These are phyloP conservation scores for Drosophila prosaltans DNA, from an alignment of 1,140 invertebrate species.

Conservation along the genomic window DNA sequence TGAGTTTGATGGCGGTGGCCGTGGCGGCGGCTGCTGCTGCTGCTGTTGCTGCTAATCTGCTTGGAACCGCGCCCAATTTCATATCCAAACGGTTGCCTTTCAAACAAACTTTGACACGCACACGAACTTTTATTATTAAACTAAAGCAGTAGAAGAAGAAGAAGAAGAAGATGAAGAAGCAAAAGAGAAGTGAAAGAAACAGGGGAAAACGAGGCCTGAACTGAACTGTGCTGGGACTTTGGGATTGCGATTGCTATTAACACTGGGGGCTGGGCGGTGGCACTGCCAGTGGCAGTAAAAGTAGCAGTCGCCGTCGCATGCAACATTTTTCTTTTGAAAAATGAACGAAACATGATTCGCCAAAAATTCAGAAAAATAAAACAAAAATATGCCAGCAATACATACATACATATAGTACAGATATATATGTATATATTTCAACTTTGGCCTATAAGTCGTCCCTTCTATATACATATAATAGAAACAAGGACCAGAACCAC, in stretches of 20 bases:
- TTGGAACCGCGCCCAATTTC: slow-evolving; percentile 64
- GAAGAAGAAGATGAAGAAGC: slow-evolving; percentile 3
- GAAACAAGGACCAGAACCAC: neutral
- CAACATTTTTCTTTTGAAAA: slow-evolving; percentile 82
- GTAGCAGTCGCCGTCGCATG: slow-evolving; percentile 75
- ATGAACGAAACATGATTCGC: slow-evolving; percentile 82
- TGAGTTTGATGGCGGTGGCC: slow-evolving; percentile 6
- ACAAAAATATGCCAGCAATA: slow-evolving; percentile 32
- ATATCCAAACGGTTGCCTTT: slow-evolving; percentile 70
- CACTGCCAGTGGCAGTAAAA: slow-evolving; percentile 64
- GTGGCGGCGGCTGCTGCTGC: slow-evolving; percentile 41
- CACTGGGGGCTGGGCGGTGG: slow-evolving; percentile 48
- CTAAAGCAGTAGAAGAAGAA: slow-evolving; percentile 19
- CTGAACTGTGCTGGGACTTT: neutral
- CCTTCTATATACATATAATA: neutral
- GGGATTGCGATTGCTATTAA: slow-evolving; percentile 20
- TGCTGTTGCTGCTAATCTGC: slow-evolving; percentile 65
- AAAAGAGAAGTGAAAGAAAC: neutral
- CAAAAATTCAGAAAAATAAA: slow-evolving; percentile 43
- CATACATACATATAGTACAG: slow-evolving; percentile 24
- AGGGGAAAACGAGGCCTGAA: no score
- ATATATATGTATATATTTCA: slow-evolving; percentile 42
- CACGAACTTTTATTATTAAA: slow-evolving; percentile 80
- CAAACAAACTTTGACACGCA: slow-evolving; percentile 81
- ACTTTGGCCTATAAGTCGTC: slow-evolving; percentile 74